Conservation (phyloP, 2,888 invertebrate species). For the Biston stratarius region DNA sequence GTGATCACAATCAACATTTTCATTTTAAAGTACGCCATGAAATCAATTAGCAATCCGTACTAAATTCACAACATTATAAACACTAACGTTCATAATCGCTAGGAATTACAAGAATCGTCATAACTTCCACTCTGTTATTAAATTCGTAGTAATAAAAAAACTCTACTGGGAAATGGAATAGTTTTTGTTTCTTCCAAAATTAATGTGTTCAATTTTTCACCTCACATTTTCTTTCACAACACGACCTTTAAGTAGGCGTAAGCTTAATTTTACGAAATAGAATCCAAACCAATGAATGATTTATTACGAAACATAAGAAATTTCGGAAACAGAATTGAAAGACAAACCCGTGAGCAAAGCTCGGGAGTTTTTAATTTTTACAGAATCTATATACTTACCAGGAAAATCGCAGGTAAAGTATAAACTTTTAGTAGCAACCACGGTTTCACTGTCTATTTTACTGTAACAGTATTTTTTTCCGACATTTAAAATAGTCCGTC, state of each 20-base stretch:
- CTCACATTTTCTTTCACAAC: neutral
- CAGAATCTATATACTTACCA: no score
- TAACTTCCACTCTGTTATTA: neutral
- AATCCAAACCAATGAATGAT: neutral
- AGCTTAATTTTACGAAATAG: neutral
- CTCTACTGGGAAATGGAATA: slow-evolving; percentile 5
- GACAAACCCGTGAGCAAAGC: neutral
- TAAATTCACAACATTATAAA: no score
- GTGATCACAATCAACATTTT: no score
- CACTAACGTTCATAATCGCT: no score
- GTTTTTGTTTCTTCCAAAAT: neutral
- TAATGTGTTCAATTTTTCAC: slow-evolving; percentile 1
- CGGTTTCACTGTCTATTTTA: no score
- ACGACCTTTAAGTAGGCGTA: neutral
- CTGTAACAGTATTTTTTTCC: no score
- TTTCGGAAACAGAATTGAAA: neutral
- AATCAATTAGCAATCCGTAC: no score
- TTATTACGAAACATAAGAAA: neutral
- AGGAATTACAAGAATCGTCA: no score
- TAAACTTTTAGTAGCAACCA: no score
- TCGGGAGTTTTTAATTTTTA: neutral
- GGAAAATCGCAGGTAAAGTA: neutral
- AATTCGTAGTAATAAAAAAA: neutral
- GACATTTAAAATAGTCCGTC: no score
- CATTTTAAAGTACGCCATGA: no score